Base-by-base conservation (phyloP, 2,113 vertebrate genomes). In the Pyrgilauda ruficollis region DNA sequence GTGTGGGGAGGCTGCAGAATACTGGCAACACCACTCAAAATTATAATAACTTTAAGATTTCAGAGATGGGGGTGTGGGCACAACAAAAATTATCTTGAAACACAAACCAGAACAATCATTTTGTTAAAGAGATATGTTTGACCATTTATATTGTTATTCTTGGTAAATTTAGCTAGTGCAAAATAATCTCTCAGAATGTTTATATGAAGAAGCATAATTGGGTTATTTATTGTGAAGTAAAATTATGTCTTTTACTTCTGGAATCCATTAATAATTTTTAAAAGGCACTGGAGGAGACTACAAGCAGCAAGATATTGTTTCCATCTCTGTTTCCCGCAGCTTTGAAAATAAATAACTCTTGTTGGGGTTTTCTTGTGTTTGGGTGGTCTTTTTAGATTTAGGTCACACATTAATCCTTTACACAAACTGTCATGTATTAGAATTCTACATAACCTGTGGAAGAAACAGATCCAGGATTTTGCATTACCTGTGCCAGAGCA, bases 51-150 rank as follows among this genome's bases (percentile, higher is more conserved):
- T 41, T 58, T 4, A 93, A 26, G 11, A 76, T 89, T 67, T 80
- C n/a, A 73, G 8, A 46, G 10, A 59, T 27, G 5, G 6, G 11
- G 15, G 8, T 22, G 44, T 21, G 19, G 10, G 17, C 24, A 61
- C 24, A 69, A 46, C 26, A 79, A 27, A 69, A 56, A 58, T 4
- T 0, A 2, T 19, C 8, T 28, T 28, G 61, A 61, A 77, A 70
- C 44, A 15, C 11, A 50, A 77, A 61, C 3, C 4, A 77, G 20
- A 82, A 19, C 2, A 63, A 31, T 13, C 0, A 1, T 24, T 69
- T n/a, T 2, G 7, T 72, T 50, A 26, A 77, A 77, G 18, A 72
- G 73, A 53, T 41, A 9, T 4, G 2, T 44, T 84, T 64, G 4
- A 59, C 56, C 4, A 59, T 16, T 41, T 24, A 6, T 53, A 22